These are phyloP conservation scores for Pseudanteris insignis DNA, from an alignment of 2,888 invertebrate species.

Conservation along the genomic window DNA sequence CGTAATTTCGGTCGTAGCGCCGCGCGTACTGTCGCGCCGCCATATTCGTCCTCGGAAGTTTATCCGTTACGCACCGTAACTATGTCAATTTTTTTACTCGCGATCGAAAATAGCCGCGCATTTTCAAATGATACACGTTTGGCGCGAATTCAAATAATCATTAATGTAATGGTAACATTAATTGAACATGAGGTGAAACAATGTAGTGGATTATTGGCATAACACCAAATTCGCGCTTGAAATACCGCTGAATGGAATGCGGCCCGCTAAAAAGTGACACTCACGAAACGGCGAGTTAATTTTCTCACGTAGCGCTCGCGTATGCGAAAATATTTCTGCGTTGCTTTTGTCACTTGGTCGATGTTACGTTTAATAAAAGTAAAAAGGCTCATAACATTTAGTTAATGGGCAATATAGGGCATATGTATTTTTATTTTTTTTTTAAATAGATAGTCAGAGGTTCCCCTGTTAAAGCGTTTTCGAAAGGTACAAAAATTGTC, in stretches of 20 bases:
- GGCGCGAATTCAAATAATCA: conserved; percentile 29
- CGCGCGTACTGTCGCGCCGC: conserved; percentile 10
- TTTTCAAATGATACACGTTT: conserved; percentile 25
- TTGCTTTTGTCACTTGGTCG: too few relatives aligned
- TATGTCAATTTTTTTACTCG: conserved; percentile 11
- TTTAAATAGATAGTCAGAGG: too few relatives aligned
- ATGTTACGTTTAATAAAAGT: too few relatives aligned
- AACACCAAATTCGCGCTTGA: conserved; percentile 34
- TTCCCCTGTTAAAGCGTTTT: too few relatives aligned
- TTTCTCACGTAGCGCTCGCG: conserved; percentile 36
- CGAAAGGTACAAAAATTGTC: too few relatives aligned
- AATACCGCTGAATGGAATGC: conserved; percentile 34
- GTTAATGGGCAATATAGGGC: too few relatives aligned
- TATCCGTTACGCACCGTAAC: too few relatives aligned
- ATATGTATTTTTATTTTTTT: too few relatives aligned
- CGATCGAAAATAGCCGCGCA: conserved; percentile 8
- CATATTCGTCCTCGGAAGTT: too few relatives aligned
- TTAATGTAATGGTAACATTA: conserved; percentile 37
- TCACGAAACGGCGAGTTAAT: conserved; percentile 19
- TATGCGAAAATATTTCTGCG: conserved; percentile 18
- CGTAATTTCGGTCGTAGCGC: conserved; percentile 8
- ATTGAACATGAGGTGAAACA: conserved; percentile 37
- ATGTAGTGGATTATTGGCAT: conserved; percentile 33
- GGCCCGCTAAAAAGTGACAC: conserved; percentile 35
- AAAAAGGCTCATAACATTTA: too few relatives aligned